Conservation (phyloP, 2,888 invertebrate species). For the Dicyrtoma fusca region DNA sequence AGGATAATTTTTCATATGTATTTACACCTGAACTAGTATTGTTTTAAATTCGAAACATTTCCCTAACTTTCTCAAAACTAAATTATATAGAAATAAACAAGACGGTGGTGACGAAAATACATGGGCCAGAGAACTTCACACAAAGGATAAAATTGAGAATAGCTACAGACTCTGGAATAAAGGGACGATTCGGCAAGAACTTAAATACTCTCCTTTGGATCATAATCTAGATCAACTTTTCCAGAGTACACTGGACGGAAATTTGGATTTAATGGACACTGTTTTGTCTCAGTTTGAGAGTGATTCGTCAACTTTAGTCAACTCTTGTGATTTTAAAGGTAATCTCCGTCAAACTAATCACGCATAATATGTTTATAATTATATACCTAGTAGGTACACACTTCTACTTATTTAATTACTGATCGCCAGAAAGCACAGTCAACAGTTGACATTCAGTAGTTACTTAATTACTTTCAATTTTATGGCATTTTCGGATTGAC, state of each 20-base stretch:
- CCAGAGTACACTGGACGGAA: neutral
- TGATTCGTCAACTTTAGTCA: neutral
- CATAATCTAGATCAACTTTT: neutral
- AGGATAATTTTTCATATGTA: too few species aligned
- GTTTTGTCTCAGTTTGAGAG: too few species aligned
- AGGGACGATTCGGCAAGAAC: neutral
- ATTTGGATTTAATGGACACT: neutral
- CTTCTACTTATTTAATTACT: too few species aligned
- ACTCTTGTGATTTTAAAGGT: constrained; percentile 10
- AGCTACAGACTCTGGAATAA: constrained; percentile 5
- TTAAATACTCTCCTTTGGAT: too few species aligned
- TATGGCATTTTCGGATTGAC: too few species aligned
- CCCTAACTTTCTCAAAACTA: too few species aligned
- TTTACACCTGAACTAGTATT: too few species aligned
- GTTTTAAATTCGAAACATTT: too few species aligned
- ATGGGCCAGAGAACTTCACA: neutral
- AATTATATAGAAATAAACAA: neutral
- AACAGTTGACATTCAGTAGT: neutral
- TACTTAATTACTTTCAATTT: neutral
- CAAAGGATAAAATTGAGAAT: neutral
- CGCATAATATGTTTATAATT: too few species aligned
- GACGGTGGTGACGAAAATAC: neutral
- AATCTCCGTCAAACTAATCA: too few species aligned
- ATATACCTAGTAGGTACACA: too few species aligned
- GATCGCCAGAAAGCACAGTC: too few species aligned